Evolutionary conservation across 2,797 vertebrate species (phyloP), one percentile per base, ranked within the genome.

Genomic region (Brachyrhaphis roseni): DNA sequence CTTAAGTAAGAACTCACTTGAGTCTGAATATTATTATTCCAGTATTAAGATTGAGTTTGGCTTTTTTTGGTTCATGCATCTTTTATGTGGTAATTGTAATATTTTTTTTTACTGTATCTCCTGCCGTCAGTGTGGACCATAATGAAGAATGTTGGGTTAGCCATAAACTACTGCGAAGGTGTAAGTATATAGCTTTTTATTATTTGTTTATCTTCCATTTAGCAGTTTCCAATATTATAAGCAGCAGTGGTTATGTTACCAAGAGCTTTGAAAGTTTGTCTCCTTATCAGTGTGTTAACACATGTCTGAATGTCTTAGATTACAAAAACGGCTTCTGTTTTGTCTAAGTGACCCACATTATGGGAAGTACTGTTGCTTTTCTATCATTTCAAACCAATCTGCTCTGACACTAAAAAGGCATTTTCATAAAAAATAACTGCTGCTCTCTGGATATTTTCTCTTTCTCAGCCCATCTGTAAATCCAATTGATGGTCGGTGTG

Each of bases 121-220:
- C 15, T 43, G 18, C 41, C 47, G 70, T 79, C 34, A 90, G 82
- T 55, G 79, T 83, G 74, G 85, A 83, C 15, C 75, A 79, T 4
- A 83, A 84, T 39, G 78, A 89, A 62, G 79, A 84, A 41, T 80
- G 0, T 53, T 91, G 86, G 86, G 72, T 84, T 34, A 66, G 87
- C 73, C 34, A 82, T 12, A 84, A 73, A 71, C 87, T 88, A 23
- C 74, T 88, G 75, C 82, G 53, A 78, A 31, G 76, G 13, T 87
- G 83, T 85, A 84, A 90, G 82, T 62, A 55, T 7, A 39, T 75
- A 47, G 66, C 3, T 18, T 16, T 46, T 16, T 49, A 71, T 20
- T 20, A 20, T 20, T 49, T 49, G 47, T 49, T 49, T 7, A 49
- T 20, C 16, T 20, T 49, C 6, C 47, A 49, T 20, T 46, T 15